Evolutionary conservation across 2,113 vertebrate genomes (phyloP).

Genomic region (Nyctereutes procyonoides): DNA sequence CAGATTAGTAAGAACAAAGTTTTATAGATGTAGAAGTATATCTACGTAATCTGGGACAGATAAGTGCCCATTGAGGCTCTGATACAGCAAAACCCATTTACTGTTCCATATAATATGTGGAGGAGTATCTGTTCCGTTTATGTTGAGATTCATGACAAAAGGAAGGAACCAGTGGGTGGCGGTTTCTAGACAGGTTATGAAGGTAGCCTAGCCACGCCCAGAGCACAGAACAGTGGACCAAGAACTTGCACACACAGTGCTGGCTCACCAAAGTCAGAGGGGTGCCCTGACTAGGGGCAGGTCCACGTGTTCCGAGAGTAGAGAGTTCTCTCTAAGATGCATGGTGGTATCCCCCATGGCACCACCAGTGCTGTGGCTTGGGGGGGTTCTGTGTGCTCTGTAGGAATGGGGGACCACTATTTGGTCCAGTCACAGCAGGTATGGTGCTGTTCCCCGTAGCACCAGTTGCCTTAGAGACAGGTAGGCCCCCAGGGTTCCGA

Average conservation of each 20-base stretch:
- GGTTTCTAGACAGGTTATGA: constrained; percentile 81
- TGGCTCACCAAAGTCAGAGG: background rate
- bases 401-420: too few relatives aligned
- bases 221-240: constrained; percentile 82
- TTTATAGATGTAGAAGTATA: background rate
- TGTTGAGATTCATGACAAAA: constrained; percentile 86
- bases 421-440: background rate
- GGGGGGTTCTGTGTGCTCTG: fast-evolving
- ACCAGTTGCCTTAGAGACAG: background rate
- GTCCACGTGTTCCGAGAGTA: background rate
- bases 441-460: background rate
- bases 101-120: constrained; percentile 89
- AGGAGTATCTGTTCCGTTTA: constrained; percentile 90
- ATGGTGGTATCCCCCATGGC: fast-evolving
- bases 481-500: background rate
- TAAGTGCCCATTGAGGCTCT: background rate
- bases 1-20: background rate
- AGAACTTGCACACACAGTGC: constrained; percentile 77
- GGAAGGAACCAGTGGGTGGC: constrained; percentile 85
- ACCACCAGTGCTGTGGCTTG: background rate
- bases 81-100: constrained; percentile 84
- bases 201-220: constrained; percentile 81
- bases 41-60: background rate
- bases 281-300: too few relatives aligned
- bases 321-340: background rate